Percentiles rank a stretch among this genome's conserved stretches.
Evolutionary conservation across 2,888 invertebrate genomes (phyloP).

Genomic region (Ariolimax columbianus): DNA sequence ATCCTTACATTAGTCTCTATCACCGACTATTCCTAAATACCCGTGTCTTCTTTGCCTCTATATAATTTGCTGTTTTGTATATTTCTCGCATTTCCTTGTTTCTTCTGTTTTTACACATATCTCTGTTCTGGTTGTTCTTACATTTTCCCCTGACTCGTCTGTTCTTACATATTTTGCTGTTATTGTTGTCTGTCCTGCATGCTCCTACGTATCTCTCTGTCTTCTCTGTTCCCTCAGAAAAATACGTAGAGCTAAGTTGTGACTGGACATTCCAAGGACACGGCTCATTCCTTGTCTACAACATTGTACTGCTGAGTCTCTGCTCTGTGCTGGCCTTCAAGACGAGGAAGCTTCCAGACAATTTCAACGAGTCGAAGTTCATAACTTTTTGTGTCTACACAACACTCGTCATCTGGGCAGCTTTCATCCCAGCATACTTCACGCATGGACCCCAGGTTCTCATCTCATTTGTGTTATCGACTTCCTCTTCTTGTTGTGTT

Average conservation of each 20-base stretch:
- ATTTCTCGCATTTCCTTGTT: no score
- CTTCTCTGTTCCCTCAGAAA: slow-evolving; percentile 45
- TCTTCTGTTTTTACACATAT: background rate
- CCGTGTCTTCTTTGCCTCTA: no score
- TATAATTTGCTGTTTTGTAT: no score
- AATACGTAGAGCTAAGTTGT: slow-evolving; percentile 66
- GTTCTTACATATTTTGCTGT: no score
- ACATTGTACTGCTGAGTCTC: slow-evolving; percentile 65
- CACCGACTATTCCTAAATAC: no score
- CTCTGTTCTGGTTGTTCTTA: no score
- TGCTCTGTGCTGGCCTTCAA: slow-evolving; percentile 71
- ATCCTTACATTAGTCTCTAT: no score
- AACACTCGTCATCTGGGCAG: slow-evolving; percentile 68
- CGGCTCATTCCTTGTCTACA: slow-evolving; percentile 63
- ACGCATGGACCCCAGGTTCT: slow-evolving; percentile 56
- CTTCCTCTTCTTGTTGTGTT: no score
- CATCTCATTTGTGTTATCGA: no score
- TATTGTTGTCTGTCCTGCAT: no score
- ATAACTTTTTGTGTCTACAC: slow-evolving; percentile 72
- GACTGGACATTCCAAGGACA: slow-evolving; percentile 60
- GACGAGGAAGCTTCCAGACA: slow-evolving; percentile 71
- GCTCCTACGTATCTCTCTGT: background rate
- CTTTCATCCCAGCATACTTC: slow-evolving; percentile 70
- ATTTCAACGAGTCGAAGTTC: slow-evolving; percentile 73
- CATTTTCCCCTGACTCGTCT: background rate